phyloP scores from a whole-genome alignment of 2,113 vertebrate genomes.

The Scomber scombrus region DNA sequence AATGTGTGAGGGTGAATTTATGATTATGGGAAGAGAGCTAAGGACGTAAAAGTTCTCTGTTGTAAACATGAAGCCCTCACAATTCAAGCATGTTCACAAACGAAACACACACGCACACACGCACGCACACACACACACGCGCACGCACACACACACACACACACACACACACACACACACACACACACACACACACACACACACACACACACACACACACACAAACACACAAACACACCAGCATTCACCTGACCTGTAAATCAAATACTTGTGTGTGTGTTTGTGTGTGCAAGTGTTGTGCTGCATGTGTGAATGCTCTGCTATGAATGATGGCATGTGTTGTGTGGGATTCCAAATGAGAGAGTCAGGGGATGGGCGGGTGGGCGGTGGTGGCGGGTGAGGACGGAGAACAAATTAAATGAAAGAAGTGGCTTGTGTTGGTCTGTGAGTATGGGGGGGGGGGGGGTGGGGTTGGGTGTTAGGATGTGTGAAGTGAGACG shows the following conservation, averaged over 20 bases:
- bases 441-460: slow-evolving; percentile 31
- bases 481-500: slow-evolving; percentile 30
- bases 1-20: slow-evolving; percentile 87
- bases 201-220: slow-evolving; percentile 26
- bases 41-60: too few species aligned
- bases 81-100: slow-evolving; percentile 16
- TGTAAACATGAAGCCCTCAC: slow-evolving; percentile 79
- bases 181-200: slow-evolving; percentile 6
- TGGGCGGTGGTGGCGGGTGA: neutral
- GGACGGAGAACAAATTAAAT: too few species aligned
- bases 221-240: neutral
- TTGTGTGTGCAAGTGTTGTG: neutral
- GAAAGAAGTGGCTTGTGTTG: neutral
- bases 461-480: neutral
- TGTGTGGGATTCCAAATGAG: slow-evolving; percentile 2
- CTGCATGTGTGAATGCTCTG: slow-evolving; percentile 4
- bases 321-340: slow-evolving; percentile 14
- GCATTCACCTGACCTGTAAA: neutral
- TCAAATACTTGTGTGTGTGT: neutral
- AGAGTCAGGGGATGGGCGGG: neutral
- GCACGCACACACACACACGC: slow-evolving; percentile 22
- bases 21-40: slow-evolving; percentile 81
- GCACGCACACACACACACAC: neutral
- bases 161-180: too few species aligned
- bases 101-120: neutral